Evolutionary conservation across 2,113 vertebrate species (phyloP).

Genomic region (Osmerus eperlanus): DNA sequence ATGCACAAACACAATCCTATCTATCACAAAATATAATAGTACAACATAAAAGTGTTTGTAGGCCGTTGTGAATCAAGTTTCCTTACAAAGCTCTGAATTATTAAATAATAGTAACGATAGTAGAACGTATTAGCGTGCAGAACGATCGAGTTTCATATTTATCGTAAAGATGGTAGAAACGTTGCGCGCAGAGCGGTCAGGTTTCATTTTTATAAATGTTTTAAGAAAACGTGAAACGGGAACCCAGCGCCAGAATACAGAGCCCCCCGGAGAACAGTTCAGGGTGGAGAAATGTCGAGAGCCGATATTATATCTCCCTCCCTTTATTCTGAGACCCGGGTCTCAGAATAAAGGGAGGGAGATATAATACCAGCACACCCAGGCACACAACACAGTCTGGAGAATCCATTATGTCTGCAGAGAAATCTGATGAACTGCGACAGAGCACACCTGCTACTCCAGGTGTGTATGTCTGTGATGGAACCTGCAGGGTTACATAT

Average conservation of each 20-base stretch:
- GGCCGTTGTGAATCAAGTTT: no score
- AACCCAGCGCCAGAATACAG: conserved; percentile 24
- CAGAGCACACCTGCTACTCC: background rate
- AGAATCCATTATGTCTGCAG: conserved; percentile 10
- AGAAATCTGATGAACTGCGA: background rate
- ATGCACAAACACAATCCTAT: no score
- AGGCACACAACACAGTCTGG: background rate
- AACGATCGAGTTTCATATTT: background rate
- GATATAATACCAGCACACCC: background rate
- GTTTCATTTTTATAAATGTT: conserved; percentile 54
- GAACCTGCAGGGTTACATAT: no score
- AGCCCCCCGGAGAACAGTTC: background rate
- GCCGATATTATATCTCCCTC: conserved; percentile 8
- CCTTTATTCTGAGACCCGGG: background rate
- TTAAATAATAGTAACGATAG: no score
- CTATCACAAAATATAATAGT: no score
- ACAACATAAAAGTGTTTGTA: no score
- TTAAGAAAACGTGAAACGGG: conserved; percentile 51
- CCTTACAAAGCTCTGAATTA: no score
- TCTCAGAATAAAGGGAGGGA: no score
- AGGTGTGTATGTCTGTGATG: background rate
- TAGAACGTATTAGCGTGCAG: conserved; percentile 33
- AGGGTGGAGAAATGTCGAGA: conserved; percentile 24
- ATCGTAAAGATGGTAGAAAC: conserved; percentile 57
- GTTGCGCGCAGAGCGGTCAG: conserved; percentile 47